phyloP scores from a whole-genome alignment of 1,140 invertebrate species.

The Wiebesia pumilae region DNA sequence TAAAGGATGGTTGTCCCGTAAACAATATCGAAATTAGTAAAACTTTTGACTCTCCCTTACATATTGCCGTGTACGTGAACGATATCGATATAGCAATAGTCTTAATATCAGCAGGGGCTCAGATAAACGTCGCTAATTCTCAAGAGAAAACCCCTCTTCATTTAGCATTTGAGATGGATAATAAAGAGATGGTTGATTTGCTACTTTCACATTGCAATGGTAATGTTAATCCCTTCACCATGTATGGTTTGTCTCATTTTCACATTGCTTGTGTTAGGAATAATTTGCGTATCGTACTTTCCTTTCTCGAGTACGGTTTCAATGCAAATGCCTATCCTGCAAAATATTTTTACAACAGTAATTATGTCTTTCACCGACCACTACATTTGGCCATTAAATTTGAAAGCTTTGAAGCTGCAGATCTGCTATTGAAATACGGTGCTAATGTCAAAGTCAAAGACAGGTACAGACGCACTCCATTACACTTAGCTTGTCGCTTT shows the following conservation, averaged over 20 bases:
- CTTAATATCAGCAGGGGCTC: slow-evolving; percentile 10
- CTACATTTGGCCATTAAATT: slow-evolving; percentile 28
- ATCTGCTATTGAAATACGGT: slow-evolving; percentile 37
- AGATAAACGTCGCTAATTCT: not conserved
- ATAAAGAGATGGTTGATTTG: slow-evolving; percentile 20
- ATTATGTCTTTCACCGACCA: slow-evolving; percentile 35
- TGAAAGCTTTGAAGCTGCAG: slow-evolving; percentile 29
- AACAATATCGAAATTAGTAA: not conserved
- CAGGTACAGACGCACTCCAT: slow-evolving; percentile 4
- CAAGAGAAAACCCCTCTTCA: not conserved
- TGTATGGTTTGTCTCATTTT: slow-evolving; percentile 41
- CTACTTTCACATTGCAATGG: slow-evolving; percentile 27
- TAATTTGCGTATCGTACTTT: slow-evolving; percentile 4
- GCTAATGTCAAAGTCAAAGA: slow-evolving; percentile 40
- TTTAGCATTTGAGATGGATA: slow-evolving; percentile 25
- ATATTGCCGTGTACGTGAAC: slow-evolving; percentile 9
- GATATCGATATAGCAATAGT: slow-evolving; percentile 8
- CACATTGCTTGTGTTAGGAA: slow-evolving; percentile 42
- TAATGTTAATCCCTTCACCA: slow-evolving; percentile 37
- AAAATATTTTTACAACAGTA: slow-evolving; percentile 37
- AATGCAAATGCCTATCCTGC: slow-evolving; percentile 39
- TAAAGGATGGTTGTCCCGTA: slow-evolving; percentile 39
- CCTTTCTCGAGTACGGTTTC: slow-evolving; percentile 11
- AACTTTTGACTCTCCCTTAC: not conserved
- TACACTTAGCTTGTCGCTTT: slow-evolving; percentile 41